phyloP scores from a whole-genome alignment of 2,797 vertebrate genomes.

The Megalops cyprinoides region DNA sequence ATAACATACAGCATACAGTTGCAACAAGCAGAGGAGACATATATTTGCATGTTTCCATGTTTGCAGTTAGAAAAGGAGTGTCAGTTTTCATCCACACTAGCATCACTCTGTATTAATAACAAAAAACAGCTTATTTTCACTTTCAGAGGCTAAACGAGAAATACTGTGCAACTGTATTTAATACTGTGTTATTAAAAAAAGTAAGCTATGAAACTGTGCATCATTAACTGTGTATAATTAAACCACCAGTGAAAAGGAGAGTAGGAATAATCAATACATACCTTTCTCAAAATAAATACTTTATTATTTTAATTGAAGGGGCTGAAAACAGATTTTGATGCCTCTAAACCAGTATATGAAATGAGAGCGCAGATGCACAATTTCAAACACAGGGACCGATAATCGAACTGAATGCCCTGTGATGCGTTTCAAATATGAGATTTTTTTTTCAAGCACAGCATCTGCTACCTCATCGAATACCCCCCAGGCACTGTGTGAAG shows the following conservation, averaged over 20 bases:
- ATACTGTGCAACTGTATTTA: no score
- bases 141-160: background rate
- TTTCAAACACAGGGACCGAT: background rate
- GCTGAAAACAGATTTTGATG: background rate
- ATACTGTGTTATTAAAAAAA: no score
- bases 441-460: slow-evolving; percentile 22
- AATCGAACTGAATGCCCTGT: background rate
- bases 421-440: background rate
- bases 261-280: no score
- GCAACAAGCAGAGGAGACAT: background rate
- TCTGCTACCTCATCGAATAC: slow-evolving; percentile 43
- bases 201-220: no score
- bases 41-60: slow-evolving; percentile 15
- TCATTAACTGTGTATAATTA: no score
- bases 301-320: background rate
- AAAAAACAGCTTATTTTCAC: background rate
- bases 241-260: no score
- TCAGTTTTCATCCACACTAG: background rate
- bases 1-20: background rate
- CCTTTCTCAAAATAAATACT: no score
- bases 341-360: background rate
- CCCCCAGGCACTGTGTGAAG: slow-evolving; percentile 39
- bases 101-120: background rate
- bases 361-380: background rate
- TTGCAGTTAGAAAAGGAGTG: background rate